Evolutionary conservation across 2,113 vertebrate genomes (phyloP).

Genomic region (Parotia lawesii): DNA sequence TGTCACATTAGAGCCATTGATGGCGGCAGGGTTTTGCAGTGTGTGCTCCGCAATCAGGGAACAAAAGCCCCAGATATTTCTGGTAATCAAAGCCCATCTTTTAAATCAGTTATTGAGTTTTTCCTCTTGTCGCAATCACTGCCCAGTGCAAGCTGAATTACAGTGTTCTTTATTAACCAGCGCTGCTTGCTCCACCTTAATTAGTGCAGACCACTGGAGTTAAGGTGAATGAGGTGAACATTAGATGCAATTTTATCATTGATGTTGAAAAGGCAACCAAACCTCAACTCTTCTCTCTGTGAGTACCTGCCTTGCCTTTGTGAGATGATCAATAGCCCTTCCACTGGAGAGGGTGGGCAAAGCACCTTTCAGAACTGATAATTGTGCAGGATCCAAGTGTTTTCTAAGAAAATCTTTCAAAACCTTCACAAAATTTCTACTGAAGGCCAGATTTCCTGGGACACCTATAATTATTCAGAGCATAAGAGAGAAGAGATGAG

Average conservation of each 20-base stretch:
- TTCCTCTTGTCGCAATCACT: conserved; percentile 20
- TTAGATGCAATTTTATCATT: conserved; percentile 46
- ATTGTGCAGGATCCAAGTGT: conserved; percentile 61
- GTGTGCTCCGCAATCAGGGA: not conserved
- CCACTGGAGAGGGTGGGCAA: conserved; percentile 52
- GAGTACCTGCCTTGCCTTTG: conserved; percentile 37
- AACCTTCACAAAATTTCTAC: conserved; percentile 56
- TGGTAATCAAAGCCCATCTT: conserved; percentile 49
- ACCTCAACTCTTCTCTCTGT: not conserved
- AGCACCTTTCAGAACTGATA: conserved; percentile 68
- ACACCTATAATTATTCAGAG: conserved; percentile 70
- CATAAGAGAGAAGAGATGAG: not conserved
- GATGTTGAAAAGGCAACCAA: conserved; percentile 56
- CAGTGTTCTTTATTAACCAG: not conserved
- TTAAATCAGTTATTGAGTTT: conserved; percentile 39
- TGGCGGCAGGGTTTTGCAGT: conserved; percentile 1
- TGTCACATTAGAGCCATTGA: not conserved
- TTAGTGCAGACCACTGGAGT: conserved; percentile 52
- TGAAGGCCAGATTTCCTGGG: conserved; percentile 58
- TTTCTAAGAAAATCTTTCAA: conserved; percentile 71
- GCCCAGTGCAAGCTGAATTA: conserved; percentile 37
- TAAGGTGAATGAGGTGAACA: conserved; percentile 55
- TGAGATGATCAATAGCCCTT: conserved; percentile 67
- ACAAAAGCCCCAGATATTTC: conserved; percentile 37
- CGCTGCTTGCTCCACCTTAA: conserved; percentile 50